Percentiles rank a stretch among this genome's conserved stretches.
These are phyloP conservation scores for Thymelicus lineola DNA, from an alignment of 2,888 invertebrate genomes.

Conservation along the genomic window DNA sequence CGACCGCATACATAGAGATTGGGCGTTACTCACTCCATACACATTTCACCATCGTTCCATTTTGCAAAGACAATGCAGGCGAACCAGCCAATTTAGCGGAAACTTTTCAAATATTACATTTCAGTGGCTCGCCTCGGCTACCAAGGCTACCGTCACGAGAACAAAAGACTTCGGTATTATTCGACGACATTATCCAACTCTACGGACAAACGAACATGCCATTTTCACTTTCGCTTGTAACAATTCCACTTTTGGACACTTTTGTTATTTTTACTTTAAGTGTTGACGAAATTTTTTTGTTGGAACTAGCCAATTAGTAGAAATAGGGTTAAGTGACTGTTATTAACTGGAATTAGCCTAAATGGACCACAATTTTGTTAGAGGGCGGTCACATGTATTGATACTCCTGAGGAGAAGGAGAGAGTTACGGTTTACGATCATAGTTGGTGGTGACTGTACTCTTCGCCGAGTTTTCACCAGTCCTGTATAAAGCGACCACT, in stretches of 20 bases:
- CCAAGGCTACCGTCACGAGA: not conserved
- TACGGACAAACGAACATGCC: not conserved
- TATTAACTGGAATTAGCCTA: too few species aligned
- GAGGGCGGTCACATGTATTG: too few species aligned
- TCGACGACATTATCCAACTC: not conserved
- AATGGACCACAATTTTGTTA: too few species aligned
- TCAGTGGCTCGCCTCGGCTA: not conserved
- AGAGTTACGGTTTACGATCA: too few species aligned
- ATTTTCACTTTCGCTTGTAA: conserved; percentile 4
- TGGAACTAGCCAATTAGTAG: too few species aligned
- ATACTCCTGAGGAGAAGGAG: too few species aligned
- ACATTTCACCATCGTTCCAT: not conserved
- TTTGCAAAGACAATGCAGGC: not conserved
- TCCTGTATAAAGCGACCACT: too few species aligned
- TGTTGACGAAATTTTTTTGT: not conserved
- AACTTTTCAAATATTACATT: conserved; percentile 7
- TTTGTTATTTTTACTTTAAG: not conserved
- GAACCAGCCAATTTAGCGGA: not conserved
- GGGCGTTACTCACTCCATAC: too few species aligned
- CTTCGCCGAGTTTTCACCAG: too few species aligned
- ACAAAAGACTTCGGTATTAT: conserved; percentile 3
- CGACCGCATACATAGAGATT: too few species aligned
- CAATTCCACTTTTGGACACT: conserved; percentile 1
- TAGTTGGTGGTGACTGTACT: too few species aligned
- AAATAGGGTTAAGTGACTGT: too few species aligned